Base-by-base conservation (phyloP, 2,797 vertebrate species). In the Pseudopleuronectes americanus region DNA sequence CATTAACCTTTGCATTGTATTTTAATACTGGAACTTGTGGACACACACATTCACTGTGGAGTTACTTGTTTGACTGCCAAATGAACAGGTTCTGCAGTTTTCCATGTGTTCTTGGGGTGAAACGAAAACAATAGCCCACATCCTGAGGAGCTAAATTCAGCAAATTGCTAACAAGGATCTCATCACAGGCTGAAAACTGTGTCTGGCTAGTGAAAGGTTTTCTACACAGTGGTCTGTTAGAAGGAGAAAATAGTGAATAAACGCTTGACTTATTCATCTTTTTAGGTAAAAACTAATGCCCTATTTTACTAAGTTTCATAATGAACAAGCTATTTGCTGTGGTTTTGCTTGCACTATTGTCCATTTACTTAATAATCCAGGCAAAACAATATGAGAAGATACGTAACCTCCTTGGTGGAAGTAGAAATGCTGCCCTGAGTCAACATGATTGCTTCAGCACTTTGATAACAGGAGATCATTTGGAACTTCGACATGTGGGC, bases 41-140 rank as follows among this genome's bases (percentile, higher is more conserved):
- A 84, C 76, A 76, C 24, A 62, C 33, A 77, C 60, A 71, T 77
- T 67, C 68, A 78, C 76, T 73, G 64, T 65, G 68, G 64, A 74
- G 83, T 79, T 71, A 51, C 69, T 77, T 58, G 45, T 81, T 67
- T 77, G 57, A 74, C 76, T 85, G 89, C 87, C 84, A 90, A 75
- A 60, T 71, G 69, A 89, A 85, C 83, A 87, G 81, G 71, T 86
- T 87, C 56, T 67, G 52, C 58, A 61, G 75, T 74, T 80, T 26
- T 67, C 74, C 41, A 78, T 82, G 81, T 80, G 79, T 56, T 76
- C 71, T 77, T 89, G 80, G 28, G 28, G 7, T 31, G 28, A 31
- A 31, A 31, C 28, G 7, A 31, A 31, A 86, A 81, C 85, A 88
- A 76, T 68, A 79, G 49, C 58, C 63, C 59, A 13, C 71, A 64